phyloP scores from a whole-genome alignment of 2,888 invertebrate species.

The Drosophila flavopinicola region DNA sequence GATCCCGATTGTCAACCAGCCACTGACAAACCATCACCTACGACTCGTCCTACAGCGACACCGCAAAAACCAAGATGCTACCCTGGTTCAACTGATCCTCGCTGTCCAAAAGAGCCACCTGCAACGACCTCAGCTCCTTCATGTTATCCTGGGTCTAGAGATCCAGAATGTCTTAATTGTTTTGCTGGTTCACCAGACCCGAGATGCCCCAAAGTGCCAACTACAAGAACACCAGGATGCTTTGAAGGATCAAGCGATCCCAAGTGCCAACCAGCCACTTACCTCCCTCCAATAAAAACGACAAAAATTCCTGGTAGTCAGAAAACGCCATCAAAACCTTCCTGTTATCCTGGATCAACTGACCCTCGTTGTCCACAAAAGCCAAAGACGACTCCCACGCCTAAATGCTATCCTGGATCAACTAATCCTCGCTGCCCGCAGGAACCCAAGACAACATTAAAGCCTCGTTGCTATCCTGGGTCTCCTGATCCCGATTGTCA shows the following conservation, averaged over 20 bases:
- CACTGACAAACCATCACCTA: too few species aligned
- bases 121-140: conserved; percentile 2
- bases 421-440: conserved; percentile 39
- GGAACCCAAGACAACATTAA: too few species aligned
- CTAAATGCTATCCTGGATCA: conserved; percentile 68
- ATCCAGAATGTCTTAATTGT: conserved; percentile 74
- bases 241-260: conserved; percentile 79
- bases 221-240: conserved; percentile 60
- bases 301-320: conserved; percentile 27
- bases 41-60: conserved; percentile 27
- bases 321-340: conserved; percentile 21
- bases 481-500: too few species aligned
- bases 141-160: conserved; percentile 70
- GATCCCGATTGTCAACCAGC: too few species aligned
- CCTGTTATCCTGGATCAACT: conserved; percentile 81
- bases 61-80: conserved; percentile 5
- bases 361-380: conserved; percentile 37
- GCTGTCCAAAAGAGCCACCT: conserved; percentile 37
- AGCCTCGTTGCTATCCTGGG: too few species aligned
- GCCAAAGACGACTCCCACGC: conserved; percentile 35
- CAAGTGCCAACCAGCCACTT: not conserved
- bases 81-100: conserved; percentile 55
- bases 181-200: conserved; percentile 80
- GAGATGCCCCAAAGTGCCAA: conserved; percentile 37
- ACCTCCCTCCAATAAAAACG: conserved; percentile 34